phyloP scores from a whole-genome alignment of 2,888 invertebrate species.

The Anodontia alba region DNA sequence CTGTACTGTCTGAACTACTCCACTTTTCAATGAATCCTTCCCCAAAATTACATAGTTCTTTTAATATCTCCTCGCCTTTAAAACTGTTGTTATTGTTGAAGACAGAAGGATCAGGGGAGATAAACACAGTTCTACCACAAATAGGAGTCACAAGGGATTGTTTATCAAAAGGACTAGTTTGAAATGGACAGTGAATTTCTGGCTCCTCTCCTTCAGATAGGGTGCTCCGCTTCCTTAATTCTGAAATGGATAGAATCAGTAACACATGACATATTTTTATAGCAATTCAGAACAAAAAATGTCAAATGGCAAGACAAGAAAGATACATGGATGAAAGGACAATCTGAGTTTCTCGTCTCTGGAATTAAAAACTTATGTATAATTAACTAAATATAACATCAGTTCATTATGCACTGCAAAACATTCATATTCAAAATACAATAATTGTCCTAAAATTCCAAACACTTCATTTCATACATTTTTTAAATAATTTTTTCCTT shows the following conservation, averaged over 20 bases:
- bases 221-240: slow-evolving; percentile 68
- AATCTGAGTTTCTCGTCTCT: no score
- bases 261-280: neutral
- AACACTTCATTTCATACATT: no score
- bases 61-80: slow-evolving; percentile 50
- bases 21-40: slow-evolving; percentile 75
- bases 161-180: slow-evolving; percentile 64
- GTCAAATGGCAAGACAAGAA: no score
- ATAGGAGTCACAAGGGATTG: slow-evolving; percentile 53
- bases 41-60: slow-evolving; percentile 74
- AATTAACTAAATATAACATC: no score
- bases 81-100: slow-evolving; percentile 69
- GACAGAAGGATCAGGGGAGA: slow-evolving; percentile 62
- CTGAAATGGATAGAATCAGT: slow-evolving; percentile 61
- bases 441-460: no score
- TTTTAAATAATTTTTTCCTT: no score
- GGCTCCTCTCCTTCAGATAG: slow-evolving; percentile 71
- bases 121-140: slow-evolving; percentile 66
- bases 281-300: neutral
- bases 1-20: slow-evolving; percentile 32
- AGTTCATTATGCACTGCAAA: no score
- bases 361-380: no score
- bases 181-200: slow-evolving; percentile 67
- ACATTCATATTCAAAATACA: no score
- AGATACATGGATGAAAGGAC: no score